Conservation (phyloP, 92 coral and sea anemone genomes). For the Montipora capitata region DNA sequence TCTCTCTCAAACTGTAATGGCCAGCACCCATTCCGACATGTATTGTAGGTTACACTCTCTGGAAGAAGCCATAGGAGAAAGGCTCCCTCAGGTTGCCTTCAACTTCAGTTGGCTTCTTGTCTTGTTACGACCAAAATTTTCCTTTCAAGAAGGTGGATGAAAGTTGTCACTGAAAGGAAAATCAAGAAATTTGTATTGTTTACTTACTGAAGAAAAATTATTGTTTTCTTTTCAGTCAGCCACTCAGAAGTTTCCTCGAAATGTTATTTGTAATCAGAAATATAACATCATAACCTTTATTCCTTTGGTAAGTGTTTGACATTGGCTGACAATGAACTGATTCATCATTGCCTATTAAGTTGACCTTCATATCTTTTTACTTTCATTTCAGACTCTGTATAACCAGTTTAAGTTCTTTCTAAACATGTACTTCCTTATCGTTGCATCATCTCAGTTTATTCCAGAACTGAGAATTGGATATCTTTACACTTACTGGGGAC, state of each 20-base stretch:
- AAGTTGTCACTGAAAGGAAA: too few species aligned
- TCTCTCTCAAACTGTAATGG: too few species aligned
- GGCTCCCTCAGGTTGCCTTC: too few species aligned
- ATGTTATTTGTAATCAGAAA: constrained; percentile 95
- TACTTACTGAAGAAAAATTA: background rate
- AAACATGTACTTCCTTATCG: constrained; percentile 93
- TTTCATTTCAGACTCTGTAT: constrained; percentile 84
- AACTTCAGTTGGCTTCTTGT: too few species aligned
- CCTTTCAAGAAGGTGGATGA: too few species aligned
- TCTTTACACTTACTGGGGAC: constrained; percentile 98
- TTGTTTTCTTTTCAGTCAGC: constrained; percentile 78
- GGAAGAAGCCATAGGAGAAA: too few species aligned
- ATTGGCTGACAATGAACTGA: too few species aligned
- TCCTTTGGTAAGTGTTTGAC: constrained; percentile 85
- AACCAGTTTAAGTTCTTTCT: constrained; percentile 97
- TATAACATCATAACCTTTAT: constrained; percentile 88
- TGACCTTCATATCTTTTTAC: background rate
- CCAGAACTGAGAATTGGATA: constrained; percentile 95
- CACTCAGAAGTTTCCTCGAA: constrained; percentile 93
- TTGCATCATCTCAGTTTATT: constrained; percentile 93
- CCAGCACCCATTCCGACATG: too few species aligned
- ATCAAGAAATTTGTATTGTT: too few species aligned
- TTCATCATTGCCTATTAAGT: background rate
- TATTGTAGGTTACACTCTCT: too few species aligned
- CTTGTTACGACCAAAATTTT: too few species aligned